These are phyloP conservation scores for Rhogogaster chlorosoma DNA, from an alignment of 2,888 invertebrate species.

Conservation along the genomic window DNA sequence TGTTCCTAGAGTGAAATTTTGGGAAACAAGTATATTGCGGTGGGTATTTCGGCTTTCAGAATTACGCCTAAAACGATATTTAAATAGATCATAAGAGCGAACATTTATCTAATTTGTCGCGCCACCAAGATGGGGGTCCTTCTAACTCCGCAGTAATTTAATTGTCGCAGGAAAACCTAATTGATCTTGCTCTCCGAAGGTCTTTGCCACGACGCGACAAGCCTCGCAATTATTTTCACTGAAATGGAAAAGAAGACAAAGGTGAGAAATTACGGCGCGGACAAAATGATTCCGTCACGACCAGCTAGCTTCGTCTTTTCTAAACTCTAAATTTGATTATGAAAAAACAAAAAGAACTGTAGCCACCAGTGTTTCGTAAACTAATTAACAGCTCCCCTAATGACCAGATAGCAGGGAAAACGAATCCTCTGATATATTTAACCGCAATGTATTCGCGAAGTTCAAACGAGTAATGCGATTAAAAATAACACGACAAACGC, in stretches of 20 bases:
- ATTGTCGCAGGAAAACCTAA: conserved; percentile 20
- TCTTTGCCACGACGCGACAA: conserved; percentile 10
- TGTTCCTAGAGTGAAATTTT: not conserved
- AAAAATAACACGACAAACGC: not conserved
- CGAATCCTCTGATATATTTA: not conserved
- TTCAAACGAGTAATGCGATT: conserved; percentile 1
- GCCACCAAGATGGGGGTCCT: conserved; percentile 9
- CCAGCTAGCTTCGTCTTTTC: not conserved
- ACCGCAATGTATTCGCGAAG: not conserved
- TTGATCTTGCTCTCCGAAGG: conserved; percentile 12
- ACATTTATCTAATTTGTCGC: conserved; percentile 43
- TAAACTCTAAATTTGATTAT: not conserved
- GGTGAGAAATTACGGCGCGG: not conserved
- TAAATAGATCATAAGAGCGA: conserved; percentile 26
- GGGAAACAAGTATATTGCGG: conserved; percentile 7
- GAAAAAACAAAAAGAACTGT: not conserved
- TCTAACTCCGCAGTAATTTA: not conserved
- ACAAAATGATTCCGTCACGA: not conserved
- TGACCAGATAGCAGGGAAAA: not conserved
- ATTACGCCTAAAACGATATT: conserved; percentile 25
- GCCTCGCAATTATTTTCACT: conserved; percentile 4
- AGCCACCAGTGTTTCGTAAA: not conserved
- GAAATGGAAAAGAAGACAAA: not conserved
- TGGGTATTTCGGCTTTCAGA: conserved; percentile 14
- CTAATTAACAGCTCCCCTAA: not conserved